Evolutionary conservation across 2,888 invertebrate genomes (phyloP).

Genomic region (Platycnemis pennipes): DNA sequence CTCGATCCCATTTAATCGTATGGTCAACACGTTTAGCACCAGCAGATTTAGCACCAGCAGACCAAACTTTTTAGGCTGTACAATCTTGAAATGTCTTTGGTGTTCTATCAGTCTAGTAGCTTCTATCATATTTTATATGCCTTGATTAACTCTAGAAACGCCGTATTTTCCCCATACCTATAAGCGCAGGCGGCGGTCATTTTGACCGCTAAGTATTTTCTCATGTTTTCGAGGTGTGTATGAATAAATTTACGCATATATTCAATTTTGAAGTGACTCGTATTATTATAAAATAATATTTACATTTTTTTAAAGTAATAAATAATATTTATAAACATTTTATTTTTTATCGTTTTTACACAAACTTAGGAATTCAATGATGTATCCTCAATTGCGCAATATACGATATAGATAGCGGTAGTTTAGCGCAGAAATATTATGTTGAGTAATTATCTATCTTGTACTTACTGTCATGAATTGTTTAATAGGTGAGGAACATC

Average conservation of each 20-base stretch:
- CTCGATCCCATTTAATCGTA: too few species aligned
- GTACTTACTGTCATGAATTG: background rate
- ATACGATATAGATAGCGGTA: background rate
- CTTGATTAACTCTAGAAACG: background rate
- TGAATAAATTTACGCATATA: background rate
- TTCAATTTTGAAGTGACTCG: background rate
- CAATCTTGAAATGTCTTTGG: too few species aligned
- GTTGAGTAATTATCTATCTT: background rate
- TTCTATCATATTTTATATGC: too few species aligned
- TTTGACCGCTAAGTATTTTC: background rate
- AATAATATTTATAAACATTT: background rate
- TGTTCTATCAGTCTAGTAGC: too few species aligned
- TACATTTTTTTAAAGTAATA: background rate
- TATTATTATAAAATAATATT: background rate
- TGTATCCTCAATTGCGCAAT: background rate
- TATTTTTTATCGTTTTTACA: background rate
- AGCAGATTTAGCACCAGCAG: too few species aligned
- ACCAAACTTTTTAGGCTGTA: too few species aligned
- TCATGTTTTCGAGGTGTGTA: background rate
- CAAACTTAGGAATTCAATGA: background rate
- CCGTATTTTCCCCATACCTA: background rate
- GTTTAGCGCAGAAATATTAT: background rate
- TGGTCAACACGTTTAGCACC: too few species aligned
- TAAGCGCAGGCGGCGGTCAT: background rate
- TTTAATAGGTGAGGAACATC: background rate